Conservation (phyloP, 2,888 invertebrate genomes). For the Cephalotes varians region DNA sequence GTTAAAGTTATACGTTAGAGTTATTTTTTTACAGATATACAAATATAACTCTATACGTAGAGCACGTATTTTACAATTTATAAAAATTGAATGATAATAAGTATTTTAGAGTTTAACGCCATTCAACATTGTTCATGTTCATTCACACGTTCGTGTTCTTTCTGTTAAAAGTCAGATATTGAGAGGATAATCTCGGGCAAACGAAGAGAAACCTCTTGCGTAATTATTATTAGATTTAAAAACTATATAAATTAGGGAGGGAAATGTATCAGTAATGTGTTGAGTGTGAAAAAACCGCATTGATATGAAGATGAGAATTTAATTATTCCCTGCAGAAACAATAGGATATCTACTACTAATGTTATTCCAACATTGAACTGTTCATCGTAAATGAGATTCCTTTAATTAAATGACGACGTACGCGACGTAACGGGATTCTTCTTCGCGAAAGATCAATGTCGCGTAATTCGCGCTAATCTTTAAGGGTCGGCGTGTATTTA, state of each 20-base stretch:
- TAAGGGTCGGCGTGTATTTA: neutral
- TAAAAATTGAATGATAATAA: no score
- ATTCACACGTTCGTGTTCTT: no score
- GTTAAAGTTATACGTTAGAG: no score
- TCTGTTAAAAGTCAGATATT: neutral
- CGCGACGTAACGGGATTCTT: neutral
- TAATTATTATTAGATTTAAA: no score
- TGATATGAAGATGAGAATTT: no score
- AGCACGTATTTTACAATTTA: no score
- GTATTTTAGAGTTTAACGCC: no score
- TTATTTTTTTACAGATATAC: no score
- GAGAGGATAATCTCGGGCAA: neutral
- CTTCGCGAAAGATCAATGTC: neutral
- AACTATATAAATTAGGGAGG: neutral
- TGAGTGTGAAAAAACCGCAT: neutral
- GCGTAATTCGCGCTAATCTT: conserved; percentile 6
- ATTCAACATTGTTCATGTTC: no score
- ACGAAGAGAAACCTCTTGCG: neutral
- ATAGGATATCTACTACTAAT: neutral
- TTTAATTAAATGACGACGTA: neutral
- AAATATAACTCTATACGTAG: no score
- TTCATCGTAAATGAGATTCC: neutral
- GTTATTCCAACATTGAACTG: neutral
- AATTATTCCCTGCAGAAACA: neutral
- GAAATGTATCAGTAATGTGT: neutral